A percentile compares a stretch with the other conserved stretches of the same genome.
Evolutionary conservation across 2,888 invertebrate species (phyloP).

Genomic region (Ochropacha duplaris): DNA sequence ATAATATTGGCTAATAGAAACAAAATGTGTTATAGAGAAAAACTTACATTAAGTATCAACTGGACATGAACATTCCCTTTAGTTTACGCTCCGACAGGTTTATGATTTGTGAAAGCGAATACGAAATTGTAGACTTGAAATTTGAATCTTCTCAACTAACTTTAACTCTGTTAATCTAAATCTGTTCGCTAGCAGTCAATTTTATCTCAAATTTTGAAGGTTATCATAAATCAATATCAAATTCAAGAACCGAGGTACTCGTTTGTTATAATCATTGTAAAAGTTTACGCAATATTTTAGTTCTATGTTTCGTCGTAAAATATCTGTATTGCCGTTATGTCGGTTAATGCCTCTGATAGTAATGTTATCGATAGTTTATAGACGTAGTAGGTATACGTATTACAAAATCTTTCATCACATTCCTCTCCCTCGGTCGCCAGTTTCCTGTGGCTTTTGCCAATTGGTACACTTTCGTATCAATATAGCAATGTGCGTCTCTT

Average conservation of each 20-base stretch:
- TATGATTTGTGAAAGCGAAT: slow-evolving; percentile 12
- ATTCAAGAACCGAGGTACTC: neutral
- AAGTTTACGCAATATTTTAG: neutral
- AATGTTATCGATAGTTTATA: slow-evolving; percentile 14
- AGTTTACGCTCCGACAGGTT: slow-evolving; percentile 1
- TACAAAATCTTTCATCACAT: slow-evolving; percentile 43
- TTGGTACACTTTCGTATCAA: slow-evolving; percentile 54
- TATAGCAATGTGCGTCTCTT: slow-evolving; percentile 44
- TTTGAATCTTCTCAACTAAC: slow-evolving; percentile 18
- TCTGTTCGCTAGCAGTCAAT: slow-evolving; percentile 1
- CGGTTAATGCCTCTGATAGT: slow-evolving; percentile 12
- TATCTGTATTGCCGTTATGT: neutral
- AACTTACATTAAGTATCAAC: slow-evolving; percentile 4
- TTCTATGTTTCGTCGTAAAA: neutral
- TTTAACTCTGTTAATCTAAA: neutral
- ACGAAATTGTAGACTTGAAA: slow-evolving; percentile 15
- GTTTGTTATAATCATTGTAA: neutral
- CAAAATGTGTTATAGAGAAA: slow-evolving; percentile 53
- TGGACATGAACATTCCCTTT: slow-evolving; percentile 11
- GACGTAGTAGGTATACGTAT: slow-evolving; percentile 17
- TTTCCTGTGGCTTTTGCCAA: slow-evolving; percentile 67
- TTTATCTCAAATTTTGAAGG: slow-evolving; percentile 25
- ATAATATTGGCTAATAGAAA: slow-evolving; percentile 61
- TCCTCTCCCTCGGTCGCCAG: slow-evolving; percentile 53
- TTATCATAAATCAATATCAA: slow-evolving; percentile 28